Evolutionary conservation across 1,140 invertebrate species (phyloP).

Genomic region (Parapsyche elsis): DNA sequence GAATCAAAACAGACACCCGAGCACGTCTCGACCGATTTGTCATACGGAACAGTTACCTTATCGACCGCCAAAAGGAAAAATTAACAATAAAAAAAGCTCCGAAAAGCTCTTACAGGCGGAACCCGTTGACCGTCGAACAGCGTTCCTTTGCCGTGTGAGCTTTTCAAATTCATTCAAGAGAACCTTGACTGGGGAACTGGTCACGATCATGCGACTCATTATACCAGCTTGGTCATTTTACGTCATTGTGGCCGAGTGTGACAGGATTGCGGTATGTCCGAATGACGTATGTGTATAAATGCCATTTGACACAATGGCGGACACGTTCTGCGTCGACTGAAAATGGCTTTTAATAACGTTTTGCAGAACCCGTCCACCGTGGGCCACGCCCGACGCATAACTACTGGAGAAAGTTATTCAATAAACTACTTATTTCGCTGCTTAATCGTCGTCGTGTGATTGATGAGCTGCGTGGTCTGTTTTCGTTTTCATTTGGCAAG

Average conservation of each 20-base stretch:
- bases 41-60: neutral
- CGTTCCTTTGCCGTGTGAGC: neutral
- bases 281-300: too few relatives aligned
- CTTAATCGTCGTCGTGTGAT: neutral
- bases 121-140: neutral
- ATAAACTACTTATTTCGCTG: neutral
- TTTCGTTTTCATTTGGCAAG: slow-evolving; percentile 10
- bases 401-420: slow-evolving; percentile 7
- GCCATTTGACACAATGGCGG: too few relatives aligned
- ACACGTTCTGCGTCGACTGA: neutral
- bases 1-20: slow-evolving; percentile 28
- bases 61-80: too few relatives aligned
- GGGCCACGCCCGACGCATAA: too few relatives aligned
- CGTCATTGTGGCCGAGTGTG: neutral
- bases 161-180: slow-evolving; percentile 29
- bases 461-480: slow-evolving; percentile 1
- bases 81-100: too few relatives aligned
- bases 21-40: slow-evolving; percentile 26
- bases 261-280: neutral
- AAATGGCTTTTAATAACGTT: neutral
- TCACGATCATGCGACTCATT: slow-evolving; percentile 6
- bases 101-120: neutral
- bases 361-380: neutral
- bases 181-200: slow-evolving; percentile 12
- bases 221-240: neutral